Evolutionary conservation across 2,888 invertebrate species (phyloP).

Genomic region (Stramonita haemastoma): DNA sequence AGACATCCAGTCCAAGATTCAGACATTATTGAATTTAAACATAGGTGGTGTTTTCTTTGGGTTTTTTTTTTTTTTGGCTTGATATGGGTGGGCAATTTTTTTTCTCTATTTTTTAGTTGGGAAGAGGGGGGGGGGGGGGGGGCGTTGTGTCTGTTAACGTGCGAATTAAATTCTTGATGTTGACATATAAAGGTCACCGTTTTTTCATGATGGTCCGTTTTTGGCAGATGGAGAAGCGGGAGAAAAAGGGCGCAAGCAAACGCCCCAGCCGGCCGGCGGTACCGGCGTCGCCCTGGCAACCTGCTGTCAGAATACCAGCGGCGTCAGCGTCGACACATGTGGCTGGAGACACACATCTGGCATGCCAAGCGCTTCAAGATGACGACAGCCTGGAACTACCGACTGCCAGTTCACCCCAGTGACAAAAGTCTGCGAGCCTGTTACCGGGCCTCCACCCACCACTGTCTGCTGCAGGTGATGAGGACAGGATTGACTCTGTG

Average conservation of each 20-base stretch:
- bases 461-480: conserved; percentile 89
- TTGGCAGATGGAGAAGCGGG: conserved; percentile 45
- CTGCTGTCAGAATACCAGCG: conserved; percentile 88
- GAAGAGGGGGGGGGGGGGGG: not conserved
- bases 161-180: not conserved
- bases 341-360: conserved; percentile 99
- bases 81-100: too few species aligned
- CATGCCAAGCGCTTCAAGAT: conserved; percentile 95
- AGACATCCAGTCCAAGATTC: too few species aligned
- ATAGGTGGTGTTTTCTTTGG: too few species aligned
- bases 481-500: too few species aligned
- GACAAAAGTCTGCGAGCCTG: conserved; percentile 92
- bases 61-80: too few species aligned
- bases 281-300: conserved; percentile 88
- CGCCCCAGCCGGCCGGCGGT: conserved; percentile 91
- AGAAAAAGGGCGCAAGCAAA: conserved; percentile 78
- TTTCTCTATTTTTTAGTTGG: too few species aligned
- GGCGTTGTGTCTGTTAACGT: not conserved
- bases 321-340: conserved; percentile 83
- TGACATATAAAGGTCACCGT: too few species aligned
- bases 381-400: conserved; percentile 85
- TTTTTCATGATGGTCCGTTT: not conserved
- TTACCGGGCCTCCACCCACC: conserved; percentile 87
- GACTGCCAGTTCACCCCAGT: conserved; percentile 87
- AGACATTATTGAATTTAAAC: too few species aligned